Percentiles rank a stretch among this genome's conserved stretches.
Conservation (phyloP, 92 coral and sea anemone genomes). For the Nematostella vectensis region DNA sequence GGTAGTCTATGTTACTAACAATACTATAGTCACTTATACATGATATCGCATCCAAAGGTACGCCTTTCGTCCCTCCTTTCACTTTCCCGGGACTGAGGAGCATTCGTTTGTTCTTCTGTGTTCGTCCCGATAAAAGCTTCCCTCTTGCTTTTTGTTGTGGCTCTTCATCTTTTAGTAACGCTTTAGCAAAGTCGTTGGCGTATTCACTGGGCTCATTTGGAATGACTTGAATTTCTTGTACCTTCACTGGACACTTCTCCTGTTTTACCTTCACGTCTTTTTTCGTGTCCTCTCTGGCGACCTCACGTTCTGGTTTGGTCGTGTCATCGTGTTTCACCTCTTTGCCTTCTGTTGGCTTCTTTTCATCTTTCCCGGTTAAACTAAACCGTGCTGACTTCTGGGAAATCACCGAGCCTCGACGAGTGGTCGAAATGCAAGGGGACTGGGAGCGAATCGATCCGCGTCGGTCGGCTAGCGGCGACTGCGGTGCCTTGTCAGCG, state of each 20-base stretch:
- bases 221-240: slow-evolving; percentile 70
- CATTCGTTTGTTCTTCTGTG: slow-evolving; percentile 36
- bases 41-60: slow-evolving; percentile 72
- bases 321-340: slow-evolving; percentile 1
- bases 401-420: slow-evolving; percentile 40
- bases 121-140: slow-evolving; percentile 44
- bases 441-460: slow-evolving; percentile 38
- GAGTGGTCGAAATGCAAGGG: slow-evolving; percentile 9
- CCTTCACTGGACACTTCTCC: slow-evolving; percentile 4
- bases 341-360: not conserved
- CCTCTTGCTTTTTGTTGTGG: slow-evolving; percentile 9
- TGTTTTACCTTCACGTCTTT: slow-evolving; percentile 4
- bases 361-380: not conserved
- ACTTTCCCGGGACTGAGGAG: slow-evolving; percentile 13
- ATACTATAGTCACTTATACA: slow-evolving; percentile 81
- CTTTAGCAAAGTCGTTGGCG: not conserved
- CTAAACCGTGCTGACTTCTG: slow-evolving; percentile 26
- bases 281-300: not conserved
- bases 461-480: slow-evolving; percentile 34
- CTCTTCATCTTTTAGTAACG: slow-evolving; percentile 1
- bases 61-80: slow-evolving; percentile 28
- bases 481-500: slow-evolving; percentile 27
- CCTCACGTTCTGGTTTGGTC: not conserved
- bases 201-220: slow-evolving; percentile 29
- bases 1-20: slow-evolving; percentile 59